Evolutionary conservation across 2,888 invertebrate genomes (phyloP), one percentile per base, ranked within the genome.

Genomic region (Stomorhina lunata): DNA sequence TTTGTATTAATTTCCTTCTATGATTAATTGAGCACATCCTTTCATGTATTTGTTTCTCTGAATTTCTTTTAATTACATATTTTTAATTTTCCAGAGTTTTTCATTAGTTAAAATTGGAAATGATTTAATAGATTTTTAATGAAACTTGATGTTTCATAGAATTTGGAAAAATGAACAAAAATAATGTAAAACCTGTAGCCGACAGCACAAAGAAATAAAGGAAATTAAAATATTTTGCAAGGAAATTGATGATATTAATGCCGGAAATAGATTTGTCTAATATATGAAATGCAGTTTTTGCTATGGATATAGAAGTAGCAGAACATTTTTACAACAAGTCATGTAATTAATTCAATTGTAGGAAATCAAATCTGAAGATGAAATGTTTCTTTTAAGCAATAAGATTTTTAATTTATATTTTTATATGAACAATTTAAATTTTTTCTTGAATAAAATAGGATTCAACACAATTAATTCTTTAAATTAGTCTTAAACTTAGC

Each of bases 81-180:
- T 61, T 69, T 69, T 34, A 34, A 65, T 72, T 73, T 73, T 50
- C 72, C 72, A 43, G 32, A 57, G 25, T 27, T 73, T 80, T 73
- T 61, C 59, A 66, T 79, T 80, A 80, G 50, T 73, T 50, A 22
- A 66, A 50, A 68, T 80, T 73, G 43, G 25, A 73, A 59, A 66
- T 10, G 25, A 50, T 66, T 57, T 53, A 79, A 79, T 65, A 50
- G 79, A 79, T 59, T 79, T 79, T 59, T 48, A 66, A 72, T 79
- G 48, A 79, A 66, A 43, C 48, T 27, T n/a, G n/a, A n/a, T n/a
- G n/a, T n/a, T n/a, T n/a, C n/a, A n/a, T n/a, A n/a, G n/a, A n/a
- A n/a, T n/a, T n/a, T n/a, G n/a, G n/a, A n/a, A n/a, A n/a, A n/a
- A n/a, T n/a, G n/a, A n/a, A n/a, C n/a, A n/a, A n/a, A n/a, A n/a